phyloP scores from a whole-genome alignment of 2,113 vertebrate species.

The Ahaetulla prasina region DNA sequence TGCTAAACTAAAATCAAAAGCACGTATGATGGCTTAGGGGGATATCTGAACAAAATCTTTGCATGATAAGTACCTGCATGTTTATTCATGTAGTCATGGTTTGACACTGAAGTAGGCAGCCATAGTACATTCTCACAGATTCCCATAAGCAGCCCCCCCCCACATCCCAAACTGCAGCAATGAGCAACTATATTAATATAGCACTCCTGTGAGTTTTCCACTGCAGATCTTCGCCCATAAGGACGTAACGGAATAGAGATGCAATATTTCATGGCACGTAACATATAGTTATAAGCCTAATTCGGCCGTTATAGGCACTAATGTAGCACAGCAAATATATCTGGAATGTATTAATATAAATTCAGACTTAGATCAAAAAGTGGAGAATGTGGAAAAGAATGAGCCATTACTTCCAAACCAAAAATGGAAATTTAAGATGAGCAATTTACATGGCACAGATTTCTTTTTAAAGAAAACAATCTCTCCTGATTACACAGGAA shows the following conservation, averaged over 20 bases:
- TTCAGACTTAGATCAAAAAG: not conserved
- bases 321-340: not conserved
- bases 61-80: not conserved
- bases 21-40: not conserved
- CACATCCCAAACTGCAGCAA: not conserved
- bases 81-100: not conserved
- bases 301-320: rapidly evolving
- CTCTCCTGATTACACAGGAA: not conserved
- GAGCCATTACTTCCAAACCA: not conserved
- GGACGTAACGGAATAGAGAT: not conserved
- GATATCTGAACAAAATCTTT: not conserved
- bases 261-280: not conserved
- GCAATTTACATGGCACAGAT: not conserved
- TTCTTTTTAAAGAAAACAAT: slow-evolving; percentile 15
- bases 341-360: not conserved
- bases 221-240: not conserved
- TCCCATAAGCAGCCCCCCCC: not conserved
- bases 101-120: not conserved
- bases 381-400: not conserved
- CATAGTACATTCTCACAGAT: not conserved
- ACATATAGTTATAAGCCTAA: not conserved
- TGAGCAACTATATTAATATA: not conserved
- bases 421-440: slow-evolving; percentile 27
- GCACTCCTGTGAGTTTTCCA: not conserved
- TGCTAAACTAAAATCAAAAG: not conserved